Evolutionary conservation across 2,113 vertebrate species (phyloP).

Genomic region (Scatophagus argus): DNA sequence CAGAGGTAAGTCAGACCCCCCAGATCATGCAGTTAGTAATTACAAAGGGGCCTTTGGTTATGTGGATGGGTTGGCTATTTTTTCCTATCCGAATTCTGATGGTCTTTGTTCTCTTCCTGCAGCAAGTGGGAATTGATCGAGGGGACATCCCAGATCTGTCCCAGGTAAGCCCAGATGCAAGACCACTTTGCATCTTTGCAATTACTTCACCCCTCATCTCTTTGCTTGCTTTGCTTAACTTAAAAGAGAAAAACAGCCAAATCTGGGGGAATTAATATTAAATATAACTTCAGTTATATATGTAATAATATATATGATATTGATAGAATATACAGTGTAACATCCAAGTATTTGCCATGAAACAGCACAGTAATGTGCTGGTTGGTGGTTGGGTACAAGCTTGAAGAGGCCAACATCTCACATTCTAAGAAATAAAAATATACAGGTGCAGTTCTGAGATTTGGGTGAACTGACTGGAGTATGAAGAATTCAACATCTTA

Average conservation of each 20-base stretch:
- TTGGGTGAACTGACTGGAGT: not conserved
- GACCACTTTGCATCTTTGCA: constrained; percentile 5
- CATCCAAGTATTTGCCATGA: not conserved
- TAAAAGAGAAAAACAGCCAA: constrained; percentile 4
- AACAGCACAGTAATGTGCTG: not conserved
- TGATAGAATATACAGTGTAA: not conserved
- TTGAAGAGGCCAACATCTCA: not conserved
- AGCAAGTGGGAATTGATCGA: constrained; percentile 98
- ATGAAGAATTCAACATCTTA: not conserved
- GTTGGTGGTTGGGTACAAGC: not conserved
- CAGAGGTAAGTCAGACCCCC: constrained; percentile 87
- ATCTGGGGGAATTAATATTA: constrained; percentile 3
- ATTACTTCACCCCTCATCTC: not conserved
- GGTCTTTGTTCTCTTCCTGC: constrained; percentile 59
- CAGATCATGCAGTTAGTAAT: not conserved
- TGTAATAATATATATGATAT: too few relatives aligned
- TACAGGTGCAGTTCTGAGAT: not conserved
- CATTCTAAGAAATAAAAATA: not conserved
- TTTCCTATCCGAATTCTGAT: constrained; percentile 2
- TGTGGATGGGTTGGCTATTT: not conserved
- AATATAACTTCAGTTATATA: not conserved
- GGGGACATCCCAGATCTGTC: constrained; percentile 97
- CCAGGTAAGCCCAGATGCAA: constrained; percentile 84
- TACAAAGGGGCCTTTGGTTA: not conserved
- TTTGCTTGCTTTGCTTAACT: constrained; percentile 50